phyloP scores from a whole-genome alignment of 2,113 vertebrate species.

The Onychostoma macrolepis region DNA sequence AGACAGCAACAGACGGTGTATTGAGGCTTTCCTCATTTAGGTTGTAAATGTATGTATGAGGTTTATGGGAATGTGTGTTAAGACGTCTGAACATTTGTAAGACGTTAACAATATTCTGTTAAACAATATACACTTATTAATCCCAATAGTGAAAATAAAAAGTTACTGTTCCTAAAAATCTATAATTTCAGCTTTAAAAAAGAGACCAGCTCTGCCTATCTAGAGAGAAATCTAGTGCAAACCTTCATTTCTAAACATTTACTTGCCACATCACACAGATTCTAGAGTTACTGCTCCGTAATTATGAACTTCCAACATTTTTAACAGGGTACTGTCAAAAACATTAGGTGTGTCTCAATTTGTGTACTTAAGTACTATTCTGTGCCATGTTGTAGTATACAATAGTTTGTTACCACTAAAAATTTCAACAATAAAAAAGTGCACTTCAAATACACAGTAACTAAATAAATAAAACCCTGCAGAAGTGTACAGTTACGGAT shows the following conservation, averaged over 20 bases:
- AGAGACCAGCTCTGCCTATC: neutral
- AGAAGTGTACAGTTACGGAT: too few species aligned
- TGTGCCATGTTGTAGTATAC: neutral
- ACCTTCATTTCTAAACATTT: neutral
- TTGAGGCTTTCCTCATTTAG: neutral
- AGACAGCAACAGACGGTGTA: neutral
- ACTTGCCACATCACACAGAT: neutral
- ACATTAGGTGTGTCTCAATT: neutral
- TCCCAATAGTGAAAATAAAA: neutral
- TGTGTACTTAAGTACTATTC: neutral
- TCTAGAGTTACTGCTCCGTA: neutral
- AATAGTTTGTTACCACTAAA: neutral
- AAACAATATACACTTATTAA: neutral
- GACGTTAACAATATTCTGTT: neutral
- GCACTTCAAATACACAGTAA: neutral
- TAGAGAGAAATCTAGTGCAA: neutral
- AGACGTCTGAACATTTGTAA: neutral
- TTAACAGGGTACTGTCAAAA: neutral
- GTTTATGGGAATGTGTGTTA: neutral
- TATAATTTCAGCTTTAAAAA: neutral
- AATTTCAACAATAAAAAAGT: neutral
- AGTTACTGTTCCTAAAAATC: neutral
- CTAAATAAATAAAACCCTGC: too few species aligned
- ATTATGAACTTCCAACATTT: neutral
- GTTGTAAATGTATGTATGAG: neutral